Base-by-base conservation (phyloP, 2,113 vertebrate genomes). In the Atherinomorus stipes region DNA sequence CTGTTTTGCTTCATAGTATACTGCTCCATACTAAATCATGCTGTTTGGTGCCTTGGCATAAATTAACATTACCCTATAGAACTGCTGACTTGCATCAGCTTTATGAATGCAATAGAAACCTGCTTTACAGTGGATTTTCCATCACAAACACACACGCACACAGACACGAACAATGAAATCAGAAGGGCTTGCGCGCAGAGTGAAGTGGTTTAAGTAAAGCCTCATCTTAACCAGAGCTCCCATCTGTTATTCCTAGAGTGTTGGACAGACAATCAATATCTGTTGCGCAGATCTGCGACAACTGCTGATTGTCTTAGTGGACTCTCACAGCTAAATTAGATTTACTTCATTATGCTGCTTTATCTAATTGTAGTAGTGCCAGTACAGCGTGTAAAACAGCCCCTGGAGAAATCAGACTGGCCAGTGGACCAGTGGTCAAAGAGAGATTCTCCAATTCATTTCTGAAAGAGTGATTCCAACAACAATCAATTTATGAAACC, bases 321-420 rank as follows among this genome's bases (percentile, higher is more conserved):
- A 63, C 65, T 73, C 82, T 67, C 60, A 6, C 56, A 62, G 69
- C 69, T 74, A 79, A 87, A 89, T 84, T 75, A 85, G 83, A 85
- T 87, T 84, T 85, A 84, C 78, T 88, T 82, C 72, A 82, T 84
- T 84, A 84, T 70, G n/a, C 66, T 63, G 74, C 77, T 80, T 78
- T 69, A 83, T 85, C 64, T 74, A 81, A 88, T 83, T 75, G 74
- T 66, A 69, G 79, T 2, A 69, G 79, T 2, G 34, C 64, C 59
- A 56, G 50, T 11, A 64, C 7, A 6, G 52, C 74, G 74, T 71
- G 61, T 80, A 74, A 70, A 84, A 72, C 3, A 79, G 61, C 65
- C 85, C 68, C 68, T 10, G 31, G 78, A 76, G 80, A 71, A 83
- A 83, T 85, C 28, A 45, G 73, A 71, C 25, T 12, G 61, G 54